A percentile compares a stretch with the other conserved stretches of the same genome.
These are phyloP conservation scores for Melanerpes formicivorus DNA, from an alignment of 2,113 vertebrate species.

Conservation along the genomic window DNA sequence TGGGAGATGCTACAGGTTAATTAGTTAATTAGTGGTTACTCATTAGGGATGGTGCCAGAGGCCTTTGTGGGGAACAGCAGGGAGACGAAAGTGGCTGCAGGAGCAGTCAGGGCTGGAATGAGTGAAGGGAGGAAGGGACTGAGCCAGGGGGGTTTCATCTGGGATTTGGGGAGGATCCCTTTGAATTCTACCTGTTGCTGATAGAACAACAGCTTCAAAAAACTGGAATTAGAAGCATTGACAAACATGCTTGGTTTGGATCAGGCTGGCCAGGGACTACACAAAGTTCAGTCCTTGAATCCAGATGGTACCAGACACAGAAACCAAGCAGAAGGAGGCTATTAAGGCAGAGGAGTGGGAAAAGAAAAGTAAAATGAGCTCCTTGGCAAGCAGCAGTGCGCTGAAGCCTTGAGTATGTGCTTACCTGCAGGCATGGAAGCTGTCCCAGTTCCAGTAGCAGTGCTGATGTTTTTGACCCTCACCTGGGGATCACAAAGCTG, in stretches of 20 bases:
- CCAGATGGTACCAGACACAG: not conserved
- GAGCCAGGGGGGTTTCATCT: not conserved
- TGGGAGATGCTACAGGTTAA: not conserved
- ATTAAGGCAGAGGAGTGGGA: not conserved
- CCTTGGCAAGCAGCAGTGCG: not conserved
- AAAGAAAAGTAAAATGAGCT: not conserved
- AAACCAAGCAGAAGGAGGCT: not conserved
- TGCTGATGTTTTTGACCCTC: not conserved
- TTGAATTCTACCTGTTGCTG: not conserved
- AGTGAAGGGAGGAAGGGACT: not conserved
- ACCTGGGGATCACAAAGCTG: fast-evolving
- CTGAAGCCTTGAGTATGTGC: fast-evolving
- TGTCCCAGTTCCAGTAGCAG: not conserved
- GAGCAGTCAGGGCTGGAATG: fast-evolving
- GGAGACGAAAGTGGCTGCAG: not conserved
- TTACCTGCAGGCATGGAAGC: not conserved
- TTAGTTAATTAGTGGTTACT: not conserved
- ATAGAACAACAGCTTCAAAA: not conserved
- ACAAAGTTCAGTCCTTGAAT: not conserved
- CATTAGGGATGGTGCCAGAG: not conserved
- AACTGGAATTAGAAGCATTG: not conserved
- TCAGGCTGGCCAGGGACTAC: not conserved
- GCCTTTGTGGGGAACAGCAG: not conserved
- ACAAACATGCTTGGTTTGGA: not conserved
- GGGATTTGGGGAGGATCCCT: not conserved